phyloP scores from a whole-genome alignment of 2,113 vertebrate genomes.

The Corydoras maculifer region DNA sequence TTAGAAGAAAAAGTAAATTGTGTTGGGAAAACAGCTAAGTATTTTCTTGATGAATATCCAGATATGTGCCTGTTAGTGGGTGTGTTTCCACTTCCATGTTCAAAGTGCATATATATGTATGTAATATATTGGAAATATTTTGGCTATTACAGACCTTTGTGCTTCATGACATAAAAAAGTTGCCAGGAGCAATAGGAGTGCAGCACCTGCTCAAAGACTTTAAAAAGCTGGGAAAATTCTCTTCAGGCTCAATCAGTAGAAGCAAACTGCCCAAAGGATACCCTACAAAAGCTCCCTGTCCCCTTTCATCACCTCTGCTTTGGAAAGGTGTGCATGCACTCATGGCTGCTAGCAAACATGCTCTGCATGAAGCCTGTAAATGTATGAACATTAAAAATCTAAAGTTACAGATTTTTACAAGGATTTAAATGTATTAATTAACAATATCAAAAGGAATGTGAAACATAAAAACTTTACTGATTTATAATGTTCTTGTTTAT shows the following conservation, averaged over 20 bases:
- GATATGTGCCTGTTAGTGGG: constrained; percentile 19
- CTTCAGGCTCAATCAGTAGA: constrained; percentile 35
- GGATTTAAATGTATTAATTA: too few relatives aligned
- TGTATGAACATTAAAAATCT: neutral
- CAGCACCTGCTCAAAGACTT: constrained; percentile 46
- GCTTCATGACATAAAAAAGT: constrained; percentile 31
- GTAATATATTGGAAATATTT: constrained; percentile 46
- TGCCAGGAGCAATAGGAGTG: constrained; percentile 31
- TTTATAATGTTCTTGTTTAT: too few relatives aligned
- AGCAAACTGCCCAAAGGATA: constrained; percentile 32
- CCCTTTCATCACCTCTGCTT: constrained; percentile 35
- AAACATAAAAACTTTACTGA: too few relatives aligned
- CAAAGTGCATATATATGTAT: constrained; percentile 29
- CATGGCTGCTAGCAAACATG: neutral
- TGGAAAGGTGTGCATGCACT: neutral
- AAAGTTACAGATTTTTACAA: too few relatives aligned
- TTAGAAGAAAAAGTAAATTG: too few relatives aligned
- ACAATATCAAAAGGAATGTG: too few relatives aligned
- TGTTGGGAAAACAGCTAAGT: neutral
- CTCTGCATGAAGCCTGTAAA: neutral
- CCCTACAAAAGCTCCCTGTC: constrained; percentile 33
- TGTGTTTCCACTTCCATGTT: constrained; percentile 11
- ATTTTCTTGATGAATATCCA: constrained; percentile 22
- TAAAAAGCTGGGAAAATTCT: constrained; percentile 39
- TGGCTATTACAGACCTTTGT: constrained; percentile 23